Evolutionary conservation across 1,140 invertebrate species (phyloP), one percentile per base, ranked within the genome.

Genomic region (Lineus longissimus): DNA sequence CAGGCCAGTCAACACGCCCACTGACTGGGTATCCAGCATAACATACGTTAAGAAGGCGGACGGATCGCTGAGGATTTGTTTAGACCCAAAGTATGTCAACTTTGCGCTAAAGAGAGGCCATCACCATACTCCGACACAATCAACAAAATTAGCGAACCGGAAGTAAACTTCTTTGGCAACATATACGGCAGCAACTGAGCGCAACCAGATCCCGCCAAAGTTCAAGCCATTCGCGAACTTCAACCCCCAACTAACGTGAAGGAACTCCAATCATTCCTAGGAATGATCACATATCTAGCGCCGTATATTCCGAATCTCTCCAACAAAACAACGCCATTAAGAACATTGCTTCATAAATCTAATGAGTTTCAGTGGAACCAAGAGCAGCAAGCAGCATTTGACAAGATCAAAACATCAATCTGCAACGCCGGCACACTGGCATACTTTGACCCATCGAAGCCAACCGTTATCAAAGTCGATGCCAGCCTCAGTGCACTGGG

Each of bases 401-500:
- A 65, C 0, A 7, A 22, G 11, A 2, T 69, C 9, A 69, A 67
- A 31, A 6, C 6, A 51, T 4, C 4, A 2, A 56, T 76, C 11
- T 58, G 56, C 15, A 17, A 62, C 25, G 62, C 66, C 36, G 68
- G 72, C 0, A 30, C 71, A 19, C 47, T 77, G 11, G 57, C 61
- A 7, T 75, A 68, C 40, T 78, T 68, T 57, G 70, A 77, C 30
- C 56, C 55, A 13, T 47, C 62, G 11, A 67, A 70, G 22, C 23
- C 62, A 31, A 41, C 71, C 45, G 61, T 67, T 1, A 17, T 77
- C 19, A 66, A 75, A 62, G 54, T 61, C 11, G 71, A 73, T 63
- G 71, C 66, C 41, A 67, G 55, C 33, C 65, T 70, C 25, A 36
- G 70, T 47, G 84, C 78, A 1, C 60, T 85, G 15, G 83, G 80